Base-by-base conservation (phyloP, 2,113 vertebrate species). In the Scophthalmus maximus region DNA sequence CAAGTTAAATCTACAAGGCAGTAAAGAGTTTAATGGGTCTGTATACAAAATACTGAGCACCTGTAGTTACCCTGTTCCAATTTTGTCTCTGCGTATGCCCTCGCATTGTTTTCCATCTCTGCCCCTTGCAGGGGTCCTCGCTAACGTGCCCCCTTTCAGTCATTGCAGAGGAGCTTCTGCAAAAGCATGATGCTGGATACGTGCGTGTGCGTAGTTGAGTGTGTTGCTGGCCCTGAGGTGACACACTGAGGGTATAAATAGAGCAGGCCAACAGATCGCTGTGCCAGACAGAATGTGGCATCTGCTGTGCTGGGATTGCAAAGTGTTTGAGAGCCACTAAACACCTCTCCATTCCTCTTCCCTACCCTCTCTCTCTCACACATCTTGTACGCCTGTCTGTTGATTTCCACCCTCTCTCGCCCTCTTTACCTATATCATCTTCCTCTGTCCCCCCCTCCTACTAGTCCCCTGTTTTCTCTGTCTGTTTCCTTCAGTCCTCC, bases 271-370 rank as follows among this genome's bases (percentile, higher is more conserved):
- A 90, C 89, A 89, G 88, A 92, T 92, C 88, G 88, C 82, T 77
- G 78, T 89, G 86, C 89, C 89, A 91, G 90, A 90, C 91, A 92
- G 90, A 92, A 91, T 92, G 90, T 90, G 86, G 84, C 91, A 92
- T 92, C 89, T 92, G 90, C 84, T 91, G 82, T 87, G 86, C 84
- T 81, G 80, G 68, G 83, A 88, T 86, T 86, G 89, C 80, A 89
- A 92, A 89, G 87, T 92, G 87, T 83, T 87, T 79, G 86, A 91
- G 83, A 86, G 78, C 80, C 81, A 87, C 67, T 84, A 82, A 89
- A 86, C 70, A 85, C 76, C 72, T 61, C 83, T 77, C 69, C 65
- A 69, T 78, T 81, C 67, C 83, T 76, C 60, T 73, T 70, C 76
- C 57, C 68, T 68, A 69, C 47, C 46, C 69, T 77, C 68, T 84